Base-by-base conservation (phyloP, 2,113 vertebrate species). In the Myrmecophaga tridactyla region DNA sequence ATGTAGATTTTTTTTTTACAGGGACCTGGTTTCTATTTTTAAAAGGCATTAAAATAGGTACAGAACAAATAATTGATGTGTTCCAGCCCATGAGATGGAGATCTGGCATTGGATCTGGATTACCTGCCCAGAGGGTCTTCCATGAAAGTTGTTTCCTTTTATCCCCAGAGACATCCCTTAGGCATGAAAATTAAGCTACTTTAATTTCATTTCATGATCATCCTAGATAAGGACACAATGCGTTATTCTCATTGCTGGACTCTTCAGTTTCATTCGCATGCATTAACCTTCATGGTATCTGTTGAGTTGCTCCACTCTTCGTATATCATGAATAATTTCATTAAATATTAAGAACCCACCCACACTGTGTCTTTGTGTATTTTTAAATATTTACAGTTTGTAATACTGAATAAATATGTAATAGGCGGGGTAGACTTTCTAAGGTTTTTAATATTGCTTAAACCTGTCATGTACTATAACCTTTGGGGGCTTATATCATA, bases 271-370 rank as follows among this genome's bases (percentile, higher is more conserved):
- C 94, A 96, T 96, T 95, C 0, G 98, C 98, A 98, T 99, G 98
- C 96, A 98, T 99, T 98, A 98, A 99, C 98, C 98, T 98, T 99
- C 98, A 97, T 98, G 85, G 97, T 98, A 98, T 98, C 98, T 98
- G 98, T 98, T 98, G 98, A 98, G 97, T 97, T 97, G 97, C 95
- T 97, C 62, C 43, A 96, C 96, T 98, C 98, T 98, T 98, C 97
- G 97, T 98, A 97, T 98, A 98, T 98, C 98, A 98, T 98, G 98
- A 98, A 98, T 98, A 98, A 98, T 98, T 98, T 98, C 97, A 98
- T 98, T 98, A 98, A 97, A 98, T 96, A 98, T 98, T 98, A 98
- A 98, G 97, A 97, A 98, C 98, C 98, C 98, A 97, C 98, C 95
- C 96, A 98, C 82, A 97, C 75, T 96, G 87, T 98, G 97, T 98